These are phyloP conservation scores for Leguminivora glycinivorella DNA, from an alignment of 1,140 invertebrate genomes.

Conservation along the genomic window DNA sequence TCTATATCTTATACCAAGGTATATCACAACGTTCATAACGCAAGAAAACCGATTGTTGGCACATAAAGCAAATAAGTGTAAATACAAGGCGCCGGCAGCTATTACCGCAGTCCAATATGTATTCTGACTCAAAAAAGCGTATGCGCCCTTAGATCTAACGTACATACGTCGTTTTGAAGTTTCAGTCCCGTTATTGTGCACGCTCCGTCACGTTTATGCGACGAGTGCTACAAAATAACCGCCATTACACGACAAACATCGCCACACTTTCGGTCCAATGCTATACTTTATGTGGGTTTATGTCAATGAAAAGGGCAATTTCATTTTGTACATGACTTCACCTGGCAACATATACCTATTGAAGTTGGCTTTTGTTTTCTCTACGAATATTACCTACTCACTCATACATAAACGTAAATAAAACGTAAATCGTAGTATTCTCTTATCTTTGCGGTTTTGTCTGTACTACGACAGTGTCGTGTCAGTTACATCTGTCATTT, in stretches of 20 bases:
- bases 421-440: too few relatives aligned
- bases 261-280: slow-evolving; percentile 29
- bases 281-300: slow-evolving; percentile 32
- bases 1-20: neutral
- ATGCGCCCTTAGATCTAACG: neutral
- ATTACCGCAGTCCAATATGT: slow-evolving; percentile 49
- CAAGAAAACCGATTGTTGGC: slow-evolving; percentile 64
- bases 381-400: too few relatives aligned
- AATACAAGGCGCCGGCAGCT: slow-evolving; percentile 67
- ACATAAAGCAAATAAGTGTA: slow-evolving; percentile 76
- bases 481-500: too few relatives aligned
- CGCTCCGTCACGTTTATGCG: slow-evolving; percentile 65
- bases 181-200: slow-evolving; percentile 62
- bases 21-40: neutral
- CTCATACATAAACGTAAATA: too few relatives aligned
- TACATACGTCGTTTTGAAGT: neutral
- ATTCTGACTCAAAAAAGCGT: neutral
- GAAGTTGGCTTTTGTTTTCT: neutral
- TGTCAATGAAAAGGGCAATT: slow-evolving; percentile 38
- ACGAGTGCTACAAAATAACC: slow-evolving; percentile 70
- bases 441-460: too few relatives aligned
- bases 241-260: slow-evolving; percentile 51
- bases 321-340: slow-evolving; percentile 38
- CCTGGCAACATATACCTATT: neutral
- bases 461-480: too few relatives aligned